Evolutionary conservation across 2,797 vertebrate species (phyloP).

Genomic region (Fistularia tabacaria): DNA sequence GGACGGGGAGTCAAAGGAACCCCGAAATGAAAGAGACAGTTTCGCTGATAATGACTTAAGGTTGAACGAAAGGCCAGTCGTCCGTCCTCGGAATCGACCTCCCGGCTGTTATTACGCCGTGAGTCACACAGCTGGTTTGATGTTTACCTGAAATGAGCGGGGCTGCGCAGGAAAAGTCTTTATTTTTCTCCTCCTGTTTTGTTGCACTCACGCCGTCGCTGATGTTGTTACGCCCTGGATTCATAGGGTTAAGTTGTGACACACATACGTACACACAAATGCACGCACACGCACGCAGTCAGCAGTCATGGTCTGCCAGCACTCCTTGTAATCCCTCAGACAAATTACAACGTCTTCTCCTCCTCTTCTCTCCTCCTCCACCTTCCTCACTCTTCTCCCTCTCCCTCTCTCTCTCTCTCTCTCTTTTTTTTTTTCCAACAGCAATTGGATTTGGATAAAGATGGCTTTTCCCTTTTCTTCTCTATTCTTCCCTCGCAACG

Average conservation of each 20-base stretch:
- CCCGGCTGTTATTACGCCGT: slow-evolving; percentile 30
- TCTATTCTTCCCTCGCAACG: slow-evolving; percentile 75
- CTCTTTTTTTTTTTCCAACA: slow-evolving; percentile 68
- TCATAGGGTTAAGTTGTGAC: slow-evolving; percentile 45
- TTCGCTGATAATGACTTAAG: slow-evolving; percentile 24
- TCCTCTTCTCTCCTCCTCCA: slow-evolving; percentile 49
- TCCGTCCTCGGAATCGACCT: slow-evolving; percentile 29
- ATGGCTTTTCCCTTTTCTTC: slow-evolving; percentile 78
- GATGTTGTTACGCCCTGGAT: slow-evolving; percentile 54
- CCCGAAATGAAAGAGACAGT: slow-evolving; percentile 19
- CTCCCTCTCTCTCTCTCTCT: slow-evolving; percentile 64
- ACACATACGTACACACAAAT: slow-evolving; percentile 19
- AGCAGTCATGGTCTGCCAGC: slow-evolving; percentile 73
- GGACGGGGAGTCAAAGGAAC: slow-evolving; percentile 9
- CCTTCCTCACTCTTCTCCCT: slow-evolving; percentile 57
- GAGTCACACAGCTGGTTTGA: slow-evolving; percentile 30
- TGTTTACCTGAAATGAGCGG: slow-evolving; percentile 44
- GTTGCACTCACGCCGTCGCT: slow-evolving; percentile 43
- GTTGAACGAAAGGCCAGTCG: slow-evolving; percentile 19
- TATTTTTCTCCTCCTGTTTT: slow-evolving; percentile 48
- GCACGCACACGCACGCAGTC: slow-evolving; percentile 32
- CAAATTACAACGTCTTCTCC: slow-evolving; percentile 78
- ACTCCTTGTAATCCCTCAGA: slow-evolving; percentile 79
- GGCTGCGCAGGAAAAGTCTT: slow-evolving; percentile 28
- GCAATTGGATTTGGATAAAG: slow-evolving; percentile 84